phyloP scores from a whole-genome alignment of 2,888 invertebrate genomes.

The Parnassius mnemosyne region DNA sequence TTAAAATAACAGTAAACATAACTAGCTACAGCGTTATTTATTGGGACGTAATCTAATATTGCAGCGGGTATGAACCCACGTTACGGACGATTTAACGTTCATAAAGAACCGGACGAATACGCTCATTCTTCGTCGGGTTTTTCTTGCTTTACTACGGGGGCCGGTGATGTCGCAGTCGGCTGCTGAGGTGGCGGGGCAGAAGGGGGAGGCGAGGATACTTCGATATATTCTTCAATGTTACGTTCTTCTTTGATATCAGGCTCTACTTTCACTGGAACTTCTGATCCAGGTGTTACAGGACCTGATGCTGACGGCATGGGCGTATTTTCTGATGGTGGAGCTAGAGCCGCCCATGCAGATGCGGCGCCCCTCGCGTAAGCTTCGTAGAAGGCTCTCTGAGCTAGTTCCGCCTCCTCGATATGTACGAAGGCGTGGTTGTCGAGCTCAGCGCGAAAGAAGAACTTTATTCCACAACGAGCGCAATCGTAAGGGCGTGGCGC shows the following conservation, averaged over 20 bases:
- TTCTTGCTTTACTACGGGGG: constrained; percentile 64
- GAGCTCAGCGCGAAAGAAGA: constrained; percentile 94
- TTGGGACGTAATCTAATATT: constrained; percentile 79
- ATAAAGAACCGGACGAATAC: constrained; percentile 28
- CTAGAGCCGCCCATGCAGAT: constrained; percentile 68
- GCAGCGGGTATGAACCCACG: constrained; percentile 64
- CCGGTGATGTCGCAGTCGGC: constrained; percentile 38
- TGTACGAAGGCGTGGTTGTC: constrained; percentile 90
- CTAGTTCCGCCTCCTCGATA: constrained; percentile 75
- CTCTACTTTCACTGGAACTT: constrained; percentile 58
- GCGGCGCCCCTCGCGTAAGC: constrained; percentile 73
- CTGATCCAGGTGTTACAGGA: constrained; percentile 39
- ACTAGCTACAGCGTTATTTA: constrained; percentile 56
- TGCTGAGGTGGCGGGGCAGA: constrained; percentile 42
- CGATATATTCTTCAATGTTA: constrained; percentile 71
- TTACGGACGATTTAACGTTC: constrained; percentile 64
- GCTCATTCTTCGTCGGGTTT: constrained; percentile 65
- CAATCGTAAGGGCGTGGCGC: constrained; percentile 93
- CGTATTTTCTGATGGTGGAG: constrained; percentile 50
- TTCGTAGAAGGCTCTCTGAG: constrained; percentile 72
- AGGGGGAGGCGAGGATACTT: constrained; percentile 69
- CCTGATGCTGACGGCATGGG: constrained; percentile 34
- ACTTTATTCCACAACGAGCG: constrained; percentile 89
- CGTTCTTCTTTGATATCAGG: constrained; percentile 72
- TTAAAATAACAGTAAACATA: constrained; percentile 53